phyloP scores from a whole-genome alignment of 2,113 vertebrate species.

The Thomomys bottae region DNA sequence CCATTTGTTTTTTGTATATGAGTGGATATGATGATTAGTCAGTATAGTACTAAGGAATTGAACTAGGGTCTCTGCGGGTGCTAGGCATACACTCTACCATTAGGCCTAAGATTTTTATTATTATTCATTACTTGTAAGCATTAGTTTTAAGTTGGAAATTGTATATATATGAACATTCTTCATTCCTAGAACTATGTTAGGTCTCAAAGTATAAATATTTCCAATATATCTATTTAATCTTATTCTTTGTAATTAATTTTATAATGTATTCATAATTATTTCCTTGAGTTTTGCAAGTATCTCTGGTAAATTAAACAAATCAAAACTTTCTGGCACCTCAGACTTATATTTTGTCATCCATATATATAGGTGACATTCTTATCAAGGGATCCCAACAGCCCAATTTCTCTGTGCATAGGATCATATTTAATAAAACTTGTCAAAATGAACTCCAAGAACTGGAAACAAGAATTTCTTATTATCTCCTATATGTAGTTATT shows the following conservation, averaged over 20 bases:
- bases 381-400: no score
- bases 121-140: not conserved
- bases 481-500: no score
- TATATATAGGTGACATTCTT: not conserved
- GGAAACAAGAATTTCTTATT: no score
- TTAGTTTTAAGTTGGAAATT: not conserved
- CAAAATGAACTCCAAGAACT: no score
- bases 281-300: no score
- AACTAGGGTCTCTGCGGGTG: no score
- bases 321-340: no score
- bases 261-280: rapidly evolving
- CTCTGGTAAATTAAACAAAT: not conserved
- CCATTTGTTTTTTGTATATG: not conserved
- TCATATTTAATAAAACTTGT: no score
- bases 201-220: not conserved
- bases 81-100: no score
- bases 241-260: not conserved
- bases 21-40: constrained; percentile 3
- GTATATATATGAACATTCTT: not conserved
- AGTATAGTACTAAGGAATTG: no score
- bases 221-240: not conserved
- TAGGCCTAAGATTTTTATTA: constrained; percentile 5
- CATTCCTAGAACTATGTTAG: not conserved
- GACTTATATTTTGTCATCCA: not conserved
- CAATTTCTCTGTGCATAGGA: no score